Percentiles rank a stretch among this genome's conserved stretches.
Conservation (phyloP, 2,888 invertebrate genomes). For the Actias luna region DNA sequence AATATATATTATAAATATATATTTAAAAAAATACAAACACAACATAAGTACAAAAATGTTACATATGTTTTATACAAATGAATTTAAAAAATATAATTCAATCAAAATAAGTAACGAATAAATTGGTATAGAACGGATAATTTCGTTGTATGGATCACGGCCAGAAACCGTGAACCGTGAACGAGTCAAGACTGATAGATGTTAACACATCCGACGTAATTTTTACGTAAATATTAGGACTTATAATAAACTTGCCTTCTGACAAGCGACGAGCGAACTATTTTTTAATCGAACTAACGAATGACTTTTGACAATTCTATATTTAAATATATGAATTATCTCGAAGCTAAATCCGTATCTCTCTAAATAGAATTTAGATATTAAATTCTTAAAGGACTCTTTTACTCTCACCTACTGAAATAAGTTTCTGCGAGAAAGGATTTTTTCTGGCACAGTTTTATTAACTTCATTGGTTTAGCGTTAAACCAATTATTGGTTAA, state of each 20-base stretch:
- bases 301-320: neutral
- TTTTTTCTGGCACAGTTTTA: too few species aligned
- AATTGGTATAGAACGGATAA: neutral
- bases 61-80: too few species aligned
- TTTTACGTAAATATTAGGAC: constrained; percentile 4
- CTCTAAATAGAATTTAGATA: neutral
- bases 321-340: too few species aligned
- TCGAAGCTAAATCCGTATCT: too few species aligned
- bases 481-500: too few species aligned
- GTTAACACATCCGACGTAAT: constrained; percentile 12
- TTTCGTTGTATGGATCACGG: constrained; percentile 15
- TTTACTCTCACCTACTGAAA: too few species aligned
- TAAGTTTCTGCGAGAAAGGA: too few species aligned
- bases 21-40: too few species aligned
- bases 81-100: neutral
- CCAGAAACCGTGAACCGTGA: constrained; percentile 2
- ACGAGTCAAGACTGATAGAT: constrained; percentile 4
- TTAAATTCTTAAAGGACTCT: neutral
- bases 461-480: too few species aligned
- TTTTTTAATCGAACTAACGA: neutral
- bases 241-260: neutral
- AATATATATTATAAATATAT: too few species aligned
- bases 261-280: neutral
- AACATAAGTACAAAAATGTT: too few species aligned
- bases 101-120: neutral